Evolutionary conservation across 2,888 invertebrate species (phyloP).

Genomic region (Sarcophaga caerulescens): DNA sequence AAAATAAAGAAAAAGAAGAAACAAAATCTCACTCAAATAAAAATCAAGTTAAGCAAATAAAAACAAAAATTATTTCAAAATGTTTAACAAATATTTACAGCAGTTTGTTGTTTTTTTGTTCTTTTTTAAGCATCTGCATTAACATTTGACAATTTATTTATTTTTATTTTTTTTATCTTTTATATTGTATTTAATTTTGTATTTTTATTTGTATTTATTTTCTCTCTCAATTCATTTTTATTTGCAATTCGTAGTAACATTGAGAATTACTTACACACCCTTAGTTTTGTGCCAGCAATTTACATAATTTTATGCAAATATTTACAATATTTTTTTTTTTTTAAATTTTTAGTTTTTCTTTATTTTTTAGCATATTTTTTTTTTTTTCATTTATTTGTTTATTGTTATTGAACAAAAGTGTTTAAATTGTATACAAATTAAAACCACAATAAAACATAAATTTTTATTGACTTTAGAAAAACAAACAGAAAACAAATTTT

Average conservation of each 20-base stretch:
- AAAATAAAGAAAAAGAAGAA: background rate
- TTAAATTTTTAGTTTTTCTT: too few relatives aligned
- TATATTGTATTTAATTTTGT: conserved; percentile 8
- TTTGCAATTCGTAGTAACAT: conserved; percentile 20
- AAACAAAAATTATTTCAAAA: conserved; percentile 29
- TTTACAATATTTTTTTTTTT: conserved; percentile 33
- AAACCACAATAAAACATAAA: background rate
- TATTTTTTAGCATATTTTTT: background rate
- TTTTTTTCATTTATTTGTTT: background rate
- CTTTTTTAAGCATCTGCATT: background rate
- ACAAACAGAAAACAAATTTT: background rate
- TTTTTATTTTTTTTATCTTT: background rate
- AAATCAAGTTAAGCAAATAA: conserved; percentile 5
- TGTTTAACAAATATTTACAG: conserved; percentile 12
- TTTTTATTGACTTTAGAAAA: background rate
- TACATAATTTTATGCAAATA: conserved; percentile 65
- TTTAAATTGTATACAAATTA: conserved; percentile 33
- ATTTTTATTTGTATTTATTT: conserved; percentile 14
- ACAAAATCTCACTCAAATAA: background rate
- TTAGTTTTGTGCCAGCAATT: conserved; percentile 55
- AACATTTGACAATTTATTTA: conserved; percentile 38
- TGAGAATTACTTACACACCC: conserved; percentile 52
- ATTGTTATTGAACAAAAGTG: conserved; percentile 32
- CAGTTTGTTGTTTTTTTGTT: conserved; percentile 4
- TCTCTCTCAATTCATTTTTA: conserved; percentile 9